A percentile compares a stretch with the other conserved stretches of the same genome.
phyloP scores from a whole-genome alignment of 2,888 invertebrate genomes.

The Epirrita christyi region DNA sequence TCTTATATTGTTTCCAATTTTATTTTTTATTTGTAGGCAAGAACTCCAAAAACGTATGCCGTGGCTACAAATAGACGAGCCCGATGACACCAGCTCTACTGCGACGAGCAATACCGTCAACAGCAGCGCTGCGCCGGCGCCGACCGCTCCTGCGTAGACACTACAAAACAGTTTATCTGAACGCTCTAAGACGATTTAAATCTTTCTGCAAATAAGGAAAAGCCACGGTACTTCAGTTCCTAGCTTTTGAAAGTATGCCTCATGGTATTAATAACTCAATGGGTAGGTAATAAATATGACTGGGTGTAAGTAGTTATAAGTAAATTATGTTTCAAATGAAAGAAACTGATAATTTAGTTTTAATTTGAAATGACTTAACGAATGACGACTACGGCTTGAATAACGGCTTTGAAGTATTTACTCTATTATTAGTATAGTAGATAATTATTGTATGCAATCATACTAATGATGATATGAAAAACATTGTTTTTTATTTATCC shows the following conservation, averaged over 20 bases:
- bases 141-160: slow-evolving; percentile 61
- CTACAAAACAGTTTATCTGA: too few relatives aligned
- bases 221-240: too few relatives aligned
- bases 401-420: slow-evolving; percentile 38
- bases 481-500: background rate
- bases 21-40: slow-evolving; percentile 74
- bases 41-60: slow-evolving; percentile 93
- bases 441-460: background rate
- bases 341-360: too few relatives aligned
- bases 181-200: too few relatives aligned
- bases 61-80: slow-evolving; percentile 90
- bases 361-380: background rate
- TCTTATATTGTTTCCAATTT: too few relatives aligned
- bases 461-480: slow-evolving; percentile 1
- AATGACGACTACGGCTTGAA: slow-evolving; percentile 26
- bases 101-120: slow-evolving; percentile 78
- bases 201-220: too few relatives aligned
- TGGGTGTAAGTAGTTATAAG: too few relatives aligned
- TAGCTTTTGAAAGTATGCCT: too few relatives aligned
- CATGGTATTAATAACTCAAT: too few relatives aligned
- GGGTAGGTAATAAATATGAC: too few relatives aligned
- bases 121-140: slow-evolving; percentile 57
- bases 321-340: too few relatives aligned
- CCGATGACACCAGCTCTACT: slow-evolving; percentile 85
- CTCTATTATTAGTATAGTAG: too few relatives aligned